These are phyloP conservation scores for Tursiops truncatus DNA, from an alignment of 2,113 vertebrate species.

Conservation along the genomic window DNA sequence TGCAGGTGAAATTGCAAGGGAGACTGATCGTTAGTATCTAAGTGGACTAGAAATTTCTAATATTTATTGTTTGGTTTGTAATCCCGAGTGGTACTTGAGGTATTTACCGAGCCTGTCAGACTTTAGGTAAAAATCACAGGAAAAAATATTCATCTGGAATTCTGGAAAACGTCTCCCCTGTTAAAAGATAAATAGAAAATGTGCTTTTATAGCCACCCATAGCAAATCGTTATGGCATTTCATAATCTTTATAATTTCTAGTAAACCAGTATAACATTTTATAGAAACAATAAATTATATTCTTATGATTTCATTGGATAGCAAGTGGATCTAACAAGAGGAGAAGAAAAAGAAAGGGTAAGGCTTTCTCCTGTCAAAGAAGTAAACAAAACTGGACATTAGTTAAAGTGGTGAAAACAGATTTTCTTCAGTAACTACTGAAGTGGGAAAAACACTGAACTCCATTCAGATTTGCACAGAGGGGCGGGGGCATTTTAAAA, in stretches of 20 bases:
- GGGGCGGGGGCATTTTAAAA: background rate
- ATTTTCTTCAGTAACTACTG: background rate
- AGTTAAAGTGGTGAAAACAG: background rate
- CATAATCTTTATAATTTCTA: background rate
- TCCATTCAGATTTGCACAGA: background rate
- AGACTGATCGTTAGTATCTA: background rate
- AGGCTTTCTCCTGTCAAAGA: background rate
- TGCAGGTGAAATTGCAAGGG: background rate
- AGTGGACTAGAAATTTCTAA: background rate
- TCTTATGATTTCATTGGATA: background rate
- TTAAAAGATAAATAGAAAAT: background rate
- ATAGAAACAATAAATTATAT: background rate
- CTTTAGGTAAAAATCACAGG: background rate
- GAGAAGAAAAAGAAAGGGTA: background rate
- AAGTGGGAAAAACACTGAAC: background rate
- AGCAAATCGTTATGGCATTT: background rate
- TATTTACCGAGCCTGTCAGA: background rate
- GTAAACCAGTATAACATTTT: background rate
- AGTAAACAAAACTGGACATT: background rate
- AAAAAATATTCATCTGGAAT: constrained; percentile 7
- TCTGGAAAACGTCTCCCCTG: background rate
- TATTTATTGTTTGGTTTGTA: background rate
- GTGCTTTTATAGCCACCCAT: background rate
- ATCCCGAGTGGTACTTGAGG: background rate
- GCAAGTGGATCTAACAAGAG: background rate